Evolutionary conservation across 2,888 invertebrate genomes (phyloP).

Genomic region (Hyposoter didymator): DNA sequence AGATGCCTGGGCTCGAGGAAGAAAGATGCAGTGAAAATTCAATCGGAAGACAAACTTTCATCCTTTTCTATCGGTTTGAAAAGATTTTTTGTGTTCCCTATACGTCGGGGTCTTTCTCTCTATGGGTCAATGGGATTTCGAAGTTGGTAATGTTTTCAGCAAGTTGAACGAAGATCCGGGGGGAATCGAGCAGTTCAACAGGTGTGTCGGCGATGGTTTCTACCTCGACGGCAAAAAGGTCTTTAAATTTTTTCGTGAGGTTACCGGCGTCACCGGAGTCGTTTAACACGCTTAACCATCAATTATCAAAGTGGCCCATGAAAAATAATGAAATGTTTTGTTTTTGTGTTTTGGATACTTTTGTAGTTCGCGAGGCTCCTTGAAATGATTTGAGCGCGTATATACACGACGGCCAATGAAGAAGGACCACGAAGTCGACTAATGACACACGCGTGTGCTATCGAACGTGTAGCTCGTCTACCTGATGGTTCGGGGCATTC

Average conservation of each 20-base stretch:
- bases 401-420: background rate
- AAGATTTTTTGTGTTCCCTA: background rate
- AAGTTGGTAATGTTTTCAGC: background rate
- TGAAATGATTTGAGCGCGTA: background rate
- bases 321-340: slow-evolving; percentile 13
- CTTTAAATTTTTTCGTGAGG: background rate
- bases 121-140: background rate
- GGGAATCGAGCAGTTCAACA: slow-evolving; percentile 27
- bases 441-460: background rate
- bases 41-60: background rate
- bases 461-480: background rate
- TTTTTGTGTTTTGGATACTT: background rate
- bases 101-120: background rate
- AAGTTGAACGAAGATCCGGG: background rate
- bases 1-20: background rate
- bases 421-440: background rate
- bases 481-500: slow-evolving; percentile 3
- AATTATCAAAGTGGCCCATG: slow-evolving; percentile 14
- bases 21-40: background rate
- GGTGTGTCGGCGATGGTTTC: slow-evolving; percentile 3
- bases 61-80: background rate
- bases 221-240: background rate
- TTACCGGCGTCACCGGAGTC: background rate
- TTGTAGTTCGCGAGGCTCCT: background rate
- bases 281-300: slow-evolving; percentile 17